Evolutionary conservation across 2,113 vertebrate species (phyloP).

Genomic region (Taxidea taxus): DNA sequence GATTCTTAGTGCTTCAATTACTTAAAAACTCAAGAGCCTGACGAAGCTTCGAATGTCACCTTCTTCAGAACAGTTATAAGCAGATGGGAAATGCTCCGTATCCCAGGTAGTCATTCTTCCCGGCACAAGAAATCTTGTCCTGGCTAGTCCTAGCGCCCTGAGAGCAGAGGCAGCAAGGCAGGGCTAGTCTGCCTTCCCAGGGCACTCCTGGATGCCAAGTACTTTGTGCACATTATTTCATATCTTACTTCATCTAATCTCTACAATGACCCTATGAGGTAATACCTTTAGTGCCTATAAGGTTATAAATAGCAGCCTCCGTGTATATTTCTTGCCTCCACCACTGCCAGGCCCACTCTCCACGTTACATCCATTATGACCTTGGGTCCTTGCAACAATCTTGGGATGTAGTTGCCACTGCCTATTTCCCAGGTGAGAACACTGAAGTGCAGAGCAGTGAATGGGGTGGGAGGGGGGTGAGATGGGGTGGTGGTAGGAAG

Average conservation of each 20-base stretch:
- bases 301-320: neutral
- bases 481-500: neutral
- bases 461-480: rapidly evolving
- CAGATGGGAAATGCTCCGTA: slow-evolving; percentile 58
- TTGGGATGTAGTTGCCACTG: neutral
- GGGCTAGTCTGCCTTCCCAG: neutral
- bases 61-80: slow-evolving; percentile 59
- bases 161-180: neutral
- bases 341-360: neutral
- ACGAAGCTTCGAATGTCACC: slow-evolving; percentile 71
- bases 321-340: neutral
- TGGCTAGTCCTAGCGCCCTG: neutral
- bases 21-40: slow-evolving; percentile 71
- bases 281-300: neutral
- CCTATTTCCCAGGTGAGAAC: neutral
- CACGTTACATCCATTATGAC: neutral
- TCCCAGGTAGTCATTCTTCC: slow-evolving; percentile 37
- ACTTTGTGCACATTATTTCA: neutral
- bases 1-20: slow-evolving; percentile 70
- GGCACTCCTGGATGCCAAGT: neutral
- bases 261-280: slow-evolving; percentile 20
- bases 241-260: neutral
- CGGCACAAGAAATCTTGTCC: slow-evolving; percentile 9
- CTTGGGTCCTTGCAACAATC: neutral
- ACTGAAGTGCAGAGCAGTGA: neutral